phyloP scores from a whole-genome alignment of 2,113 vertebrate genomes.

The Clarias macrocephalus region DNA sequence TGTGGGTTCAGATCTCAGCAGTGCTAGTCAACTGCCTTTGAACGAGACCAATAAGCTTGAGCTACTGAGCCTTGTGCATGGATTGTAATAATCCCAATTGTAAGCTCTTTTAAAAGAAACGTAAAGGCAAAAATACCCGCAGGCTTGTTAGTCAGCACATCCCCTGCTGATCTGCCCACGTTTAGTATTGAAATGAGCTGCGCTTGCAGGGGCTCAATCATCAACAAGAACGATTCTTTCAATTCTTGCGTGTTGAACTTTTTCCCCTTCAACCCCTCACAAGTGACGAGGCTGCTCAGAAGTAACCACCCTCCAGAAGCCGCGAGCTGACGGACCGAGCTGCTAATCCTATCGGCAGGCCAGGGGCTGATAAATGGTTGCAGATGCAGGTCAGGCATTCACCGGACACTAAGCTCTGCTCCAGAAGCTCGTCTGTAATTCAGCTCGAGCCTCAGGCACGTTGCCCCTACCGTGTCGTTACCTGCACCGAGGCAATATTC shows the following conservation, averaged over 20 bases:
- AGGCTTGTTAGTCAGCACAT: background rate
- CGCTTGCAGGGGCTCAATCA: background rate
- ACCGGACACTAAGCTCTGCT: background rate
- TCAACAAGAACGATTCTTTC: background rate
- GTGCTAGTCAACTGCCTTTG: background rate
- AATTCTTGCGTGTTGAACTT: background rate
- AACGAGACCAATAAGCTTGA: background rate
- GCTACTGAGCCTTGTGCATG: background rate
- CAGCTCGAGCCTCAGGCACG: conserved; percentile 17
- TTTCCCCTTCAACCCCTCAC: background rate
- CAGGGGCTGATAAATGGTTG: conserved; percentile 43
- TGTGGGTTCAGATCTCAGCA: background rate
- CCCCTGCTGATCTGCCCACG: background rate
- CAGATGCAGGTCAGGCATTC: conserved; percentile 11
- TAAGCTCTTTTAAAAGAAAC: background rate
- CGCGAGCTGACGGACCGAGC: background rate
- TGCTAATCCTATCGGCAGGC: conserved; percentile 32
- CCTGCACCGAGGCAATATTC: conserved; percentile 40
- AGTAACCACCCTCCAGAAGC: conserved; percentile 7
- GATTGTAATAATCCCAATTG: no score
- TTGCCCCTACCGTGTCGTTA: conserved; percentile 13
- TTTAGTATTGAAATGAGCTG: background rate
- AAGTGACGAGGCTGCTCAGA: conserved; percentile 30
- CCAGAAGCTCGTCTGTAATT: background rate
- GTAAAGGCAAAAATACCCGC: background rate